Base-by-base conservation (phyloP, 1,140 invertebrate species). In the Paralvinella palmiformis region DNA sequence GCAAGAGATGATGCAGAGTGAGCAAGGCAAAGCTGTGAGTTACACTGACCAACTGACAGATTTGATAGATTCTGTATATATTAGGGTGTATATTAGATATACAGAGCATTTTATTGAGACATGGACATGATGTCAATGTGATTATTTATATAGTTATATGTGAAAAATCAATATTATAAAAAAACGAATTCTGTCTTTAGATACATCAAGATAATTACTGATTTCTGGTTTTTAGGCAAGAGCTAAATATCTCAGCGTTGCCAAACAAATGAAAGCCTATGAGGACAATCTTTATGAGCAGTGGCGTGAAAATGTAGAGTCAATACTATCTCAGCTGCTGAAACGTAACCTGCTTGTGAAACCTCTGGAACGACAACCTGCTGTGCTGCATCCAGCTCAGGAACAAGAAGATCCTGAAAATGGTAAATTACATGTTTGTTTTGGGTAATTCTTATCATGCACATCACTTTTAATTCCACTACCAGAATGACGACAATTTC, bases 181-280 rank as follows among this genome's bases (percentile, higher is more conserved):
- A n/a, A n/a, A n/a, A n/a, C n/a, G n/a, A n/a, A n/a, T n/a, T n/a
- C n/a, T n/a, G n/a, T n/a, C n/a, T n/a, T n/a, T n/a, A n/a, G n/a
- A n/a, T n/a, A n/a, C n/a, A n/a, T n/a, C n/a, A n/a, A n/a, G n/a
- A n/a, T n/a, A 44, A 13, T 44, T n/a, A 44, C 37, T 44, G 13
- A 44, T n/a, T 44, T n/a, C 13, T n/a, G 13, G 57, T 41, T 62
- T 85, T 4, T 81, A 88, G 74, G 86, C 89, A 0, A 90, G 91
- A 71, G 80, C 85, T 22, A 85, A 89, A 66, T 94, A 94, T 73
- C 83, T 89, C 37, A 82, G 81, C 20, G 79, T 93, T 4, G 88
- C 86, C 1, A 88, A 87, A 67, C 80, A 87, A 31, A 86, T 94
- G 83, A 88, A 87, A 72, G 78, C 83, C 1, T 94, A 87, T 74